A percentile compares a stretch with the other conserved stretches of the same genome.
These are phyloP conservation scores for Pseudobourletiella spinata DNA, from an alignment of 1,140 invertebrate genomes.

Conservation along the genomic window DNA sequence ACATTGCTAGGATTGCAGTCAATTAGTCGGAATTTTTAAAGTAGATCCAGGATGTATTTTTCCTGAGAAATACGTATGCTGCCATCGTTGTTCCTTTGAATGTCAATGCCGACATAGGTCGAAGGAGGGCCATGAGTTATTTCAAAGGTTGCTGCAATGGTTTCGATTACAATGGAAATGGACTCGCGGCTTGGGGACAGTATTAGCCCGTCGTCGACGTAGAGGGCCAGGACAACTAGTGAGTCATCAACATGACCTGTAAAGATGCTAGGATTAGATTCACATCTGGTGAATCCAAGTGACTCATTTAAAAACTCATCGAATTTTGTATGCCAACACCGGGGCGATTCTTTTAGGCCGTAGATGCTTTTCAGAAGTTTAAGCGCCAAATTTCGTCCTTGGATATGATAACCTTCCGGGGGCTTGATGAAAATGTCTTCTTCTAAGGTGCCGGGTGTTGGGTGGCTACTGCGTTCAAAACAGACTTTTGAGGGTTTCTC, in stretches of 20 bases:
- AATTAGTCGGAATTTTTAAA: slow-evolving; percentile 16
- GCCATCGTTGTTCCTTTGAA: slow-evolving; percentile 6
- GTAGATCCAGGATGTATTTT: slow-evolving; percentile 3
- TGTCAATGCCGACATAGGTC: slow-evolving; percentile 8
- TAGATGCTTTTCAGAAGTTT: slow-evolving; percentile 28
- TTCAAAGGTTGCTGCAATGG: neutral
- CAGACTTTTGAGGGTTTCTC: neutral
- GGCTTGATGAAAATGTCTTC: slow-evolving; percentile 37
- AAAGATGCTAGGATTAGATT: slow-evolving; percentile 41
- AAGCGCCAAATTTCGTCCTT: slow-evolving; percentile 25
- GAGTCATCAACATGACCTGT: slow-evolving; percentile 37
- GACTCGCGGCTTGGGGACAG: neutral
- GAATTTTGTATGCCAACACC: slow-evolving; percentile 17
- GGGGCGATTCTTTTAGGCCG: slow-evolving; percentile 29
- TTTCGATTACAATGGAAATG: neutral
- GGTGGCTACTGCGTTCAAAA: too few relatives aligned
- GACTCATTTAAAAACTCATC: slow-evolving; percentile 42
- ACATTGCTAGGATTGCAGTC: slow-evolving; percentile 15
- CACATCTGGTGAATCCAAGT: slow-evolving; percentile 41
- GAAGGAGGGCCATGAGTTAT: neutral
- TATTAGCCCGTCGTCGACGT: neutral
- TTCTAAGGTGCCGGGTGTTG: slow-evolving; percentile 37
- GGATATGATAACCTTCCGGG: slow-evolving; percentile 22
- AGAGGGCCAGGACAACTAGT: neutral
- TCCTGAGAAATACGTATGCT: slow-evolving; percentile 1